Base-by-base conservation (phyloP, 2,888 invertebrate species). In the Coelinius sp. region DNA sequence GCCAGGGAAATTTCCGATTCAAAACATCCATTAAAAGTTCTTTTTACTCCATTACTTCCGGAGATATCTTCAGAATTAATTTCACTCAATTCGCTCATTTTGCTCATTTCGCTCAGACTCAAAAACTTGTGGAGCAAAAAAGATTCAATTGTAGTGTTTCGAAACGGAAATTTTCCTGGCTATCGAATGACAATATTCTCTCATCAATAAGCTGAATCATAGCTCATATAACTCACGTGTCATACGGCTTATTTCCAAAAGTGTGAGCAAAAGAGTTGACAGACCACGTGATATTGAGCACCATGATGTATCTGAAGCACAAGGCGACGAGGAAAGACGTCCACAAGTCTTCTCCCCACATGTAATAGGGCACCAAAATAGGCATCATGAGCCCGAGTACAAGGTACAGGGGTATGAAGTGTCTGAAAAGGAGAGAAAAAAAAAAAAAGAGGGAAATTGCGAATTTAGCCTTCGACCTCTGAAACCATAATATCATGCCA, bases 281-380 rank as follows among this genome's bases (percentile, higher is more conserved):
- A 3, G 92, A 88, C 95, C 95, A 96, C 0, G 95, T 95, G 1
- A 91, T 90, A 82, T 96, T 92, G n/a, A 96, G 88, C 14, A 89
- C 88, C 0, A 90, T 27, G 1, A 91, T 82, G 81, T 93, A 93
- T 14, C 94, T 90, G 22, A 90, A 83, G 73, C 93, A 88, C 76
- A 91, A 93, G 59, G 90, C 88, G 0, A 92, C 86, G 78, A 93
- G 90, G 71, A 93, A 89, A 0, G 94, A 90, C 67, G 90, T 90
- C 78, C 86, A 86, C 74, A 90, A 88, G 0, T 89, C 86, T 85
- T 96, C 96, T 24, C 91, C 90, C 91, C 94, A 96, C 76, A 90
- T 90, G 72, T 91, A 90, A 25, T 92, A 89, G 0, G 96, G 94
- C 0, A 94, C 89, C 22, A 89, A 82, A 0, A 92, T 89, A 0